Base-by-base conservation (phyloP, 1,140 invertebrate species). In the Mizuhopecten yessoensis region DNA sequence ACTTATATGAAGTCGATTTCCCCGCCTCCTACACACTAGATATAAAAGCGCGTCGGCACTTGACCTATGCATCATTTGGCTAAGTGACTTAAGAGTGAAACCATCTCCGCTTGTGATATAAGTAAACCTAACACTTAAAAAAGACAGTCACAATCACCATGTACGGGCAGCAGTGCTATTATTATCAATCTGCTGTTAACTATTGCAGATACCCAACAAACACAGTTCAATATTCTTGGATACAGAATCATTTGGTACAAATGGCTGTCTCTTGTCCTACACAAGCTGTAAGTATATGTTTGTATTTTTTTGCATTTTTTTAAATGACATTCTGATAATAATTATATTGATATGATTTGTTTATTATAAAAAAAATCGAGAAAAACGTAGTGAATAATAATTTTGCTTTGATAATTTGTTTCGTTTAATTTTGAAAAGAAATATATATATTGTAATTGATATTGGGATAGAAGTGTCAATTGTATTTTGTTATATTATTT, bases 211-310 rank as follows among this genome's bases (percentile, higher is more conserved):
- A 75, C 57, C 57, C 15, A 13, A n/a, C 23, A 7, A 75, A 75
- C n/a, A 75, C 57, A 29, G 57, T 75, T 75, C 57, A 75, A 17
- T 75, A 75, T 75, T 75, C 57, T 75, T 75, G 57, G 57, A 75
- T 75, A 75, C 57, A 75, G 57, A 75, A 75, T 75, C 23, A 29
- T 75, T 75, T 75, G n/a, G 57, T 75, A 75, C 57, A 90, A 15
- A 90, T 90, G 89, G 75, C 89, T 34, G 86, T 39, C 34, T 34
- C 34, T 20, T 90, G 89, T 42, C 89, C 89, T 34, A 36, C 75
- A 33, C 89, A 90, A 90, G 89, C 89, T 36, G 89, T 90, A 45
- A 90, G 89, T 90, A 89, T 86, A n/a, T 45, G 9, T 33, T 23
- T 42, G 17, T 39, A 49, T 49, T 36, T 45, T 11, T n/a, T 33